Evolutionary conservation across 1,140 invertebrate species (phyloP).

Genomic region (Colletes gigas): DNA sequence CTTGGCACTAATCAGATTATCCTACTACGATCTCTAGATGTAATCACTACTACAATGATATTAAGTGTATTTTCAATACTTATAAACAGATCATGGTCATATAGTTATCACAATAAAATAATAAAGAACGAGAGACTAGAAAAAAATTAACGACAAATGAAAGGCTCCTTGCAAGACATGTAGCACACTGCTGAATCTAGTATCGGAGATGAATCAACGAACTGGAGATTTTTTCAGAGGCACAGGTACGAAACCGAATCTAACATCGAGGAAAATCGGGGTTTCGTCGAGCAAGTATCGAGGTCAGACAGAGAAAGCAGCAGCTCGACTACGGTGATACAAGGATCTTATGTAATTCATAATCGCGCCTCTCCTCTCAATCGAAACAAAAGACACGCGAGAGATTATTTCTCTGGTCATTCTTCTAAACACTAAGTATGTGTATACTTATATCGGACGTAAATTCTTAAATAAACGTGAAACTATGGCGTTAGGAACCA

Average conservation of each 20-base stretch:
- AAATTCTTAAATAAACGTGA: background rate
- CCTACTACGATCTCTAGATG: background rate
- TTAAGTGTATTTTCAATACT: background rate
- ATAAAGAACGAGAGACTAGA: background rate
- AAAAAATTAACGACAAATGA: too few relatives aligned
- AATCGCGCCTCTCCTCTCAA: constrained; percentile 64
- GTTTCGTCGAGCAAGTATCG: constrained; percentile 68
- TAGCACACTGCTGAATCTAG: too few relatives aligned
- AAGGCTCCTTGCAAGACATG: too few relatives aligned
- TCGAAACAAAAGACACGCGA: constrained; percentile 50
- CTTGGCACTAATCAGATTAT: background rate
- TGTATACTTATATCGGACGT: background rate
- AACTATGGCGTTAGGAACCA: background rate
- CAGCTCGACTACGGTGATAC: constrained; percentile 64
- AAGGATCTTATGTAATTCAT: constrained; percentile 73
- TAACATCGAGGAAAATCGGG: constrained; percentile 52
- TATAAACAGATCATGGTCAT: background rate
- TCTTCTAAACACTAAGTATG: background rate
- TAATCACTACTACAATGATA: background rate
- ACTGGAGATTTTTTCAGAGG: background rate
- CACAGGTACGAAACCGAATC: constrained; percentile 16
- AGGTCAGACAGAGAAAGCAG: constrained; percentile 77
- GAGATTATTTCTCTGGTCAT: constrained; percentile 9
- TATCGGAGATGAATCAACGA: background rate
- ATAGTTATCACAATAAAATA: background rate